phyloP scores from a whole-genome alignment of 2,113 vertebrate species.

The Sorex fumeus region DNA sequence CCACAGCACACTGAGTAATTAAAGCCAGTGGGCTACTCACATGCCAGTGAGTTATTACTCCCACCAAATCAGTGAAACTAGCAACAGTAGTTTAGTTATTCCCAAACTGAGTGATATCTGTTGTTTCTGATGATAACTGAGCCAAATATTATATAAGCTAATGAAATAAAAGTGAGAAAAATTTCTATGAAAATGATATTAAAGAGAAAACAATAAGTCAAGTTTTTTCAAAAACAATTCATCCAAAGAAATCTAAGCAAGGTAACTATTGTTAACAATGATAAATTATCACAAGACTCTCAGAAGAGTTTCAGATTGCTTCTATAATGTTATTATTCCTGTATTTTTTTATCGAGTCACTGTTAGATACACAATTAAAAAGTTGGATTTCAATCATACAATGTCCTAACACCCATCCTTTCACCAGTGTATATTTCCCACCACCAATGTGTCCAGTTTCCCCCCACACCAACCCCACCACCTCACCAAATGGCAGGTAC shows the following conservation, averaged over 20 bases:
- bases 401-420: too few relatives aligned
- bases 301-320: background rate
- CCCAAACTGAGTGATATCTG: background rate
- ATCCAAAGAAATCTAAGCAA: background rate
- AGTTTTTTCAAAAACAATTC: constrained; percentile 23
- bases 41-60: background rate
- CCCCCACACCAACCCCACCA: too few relatives aligned
- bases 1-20: background rate
- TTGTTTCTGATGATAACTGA: background rate
- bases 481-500: too few relatives aligned
- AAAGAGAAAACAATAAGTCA: background rate
- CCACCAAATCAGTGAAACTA: background rate
- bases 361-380: too few relatives aligned
- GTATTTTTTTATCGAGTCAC: too few relatives aligned
- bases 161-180: background rate
- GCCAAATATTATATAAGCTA: background rate
- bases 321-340: background rate
- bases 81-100: background rate
- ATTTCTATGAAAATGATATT: constrained; percentile 15
- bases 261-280: constrained; percentile 4
- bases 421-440: too few relatives aligned
- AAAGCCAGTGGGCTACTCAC: background rate
- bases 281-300: background rate
- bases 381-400: too few relatives aligned
- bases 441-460: too few relatives aligned